Evolutionary conservation across 2,888 invertebrate species (phyloP).

Genomic region (Megalurothrips usitatus): DNA sequence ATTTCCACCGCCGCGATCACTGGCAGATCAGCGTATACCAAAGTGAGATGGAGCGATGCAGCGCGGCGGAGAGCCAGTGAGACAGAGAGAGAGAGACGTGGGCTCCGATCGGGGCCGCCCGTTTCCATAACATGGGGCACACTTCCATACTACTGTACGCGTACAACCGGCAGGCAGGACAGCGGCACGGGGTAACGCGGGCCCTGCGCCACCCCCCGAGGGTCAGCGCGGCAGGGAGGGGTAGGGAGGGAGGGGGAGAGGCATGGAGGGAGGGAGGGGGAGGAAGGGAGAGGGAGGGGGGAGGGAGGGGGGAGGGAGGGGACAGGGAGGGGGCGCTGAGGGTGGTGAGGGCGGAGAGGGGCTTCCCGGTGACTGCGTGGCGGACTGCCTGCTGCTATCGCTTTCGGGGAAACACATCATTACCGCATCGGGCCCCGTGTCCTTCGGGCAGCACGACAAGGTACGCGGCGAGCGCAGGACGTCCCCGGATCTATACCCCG

Average conservation of each 20-base stretch:
- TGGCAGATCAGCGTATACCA: too few relatives aligned
- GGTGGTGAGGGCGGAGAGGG: not conserved
- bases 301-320: too few relatives aligned
- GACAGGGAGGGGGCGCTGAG: too few relatives aligned
- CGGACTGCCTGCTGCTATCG: slow-evolving; percentile 1
- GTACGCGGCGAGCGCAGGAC: not conserved
- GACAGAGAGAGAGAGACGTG: too few relatives aligned
- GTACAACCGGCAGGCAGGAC: not conserved
- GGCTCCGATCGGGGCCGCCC: not conserved
- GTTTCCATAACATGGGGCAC: not conserved
- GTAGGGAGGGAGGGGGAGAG: too few relatives aligned
- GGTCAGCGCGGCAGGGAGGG: too few relatives aligned
- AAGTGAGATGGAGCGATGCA: too few relatives aligned
- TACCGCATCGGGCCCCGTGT: not conserved
- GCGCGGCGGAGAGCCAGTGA: too few relatives aligned
- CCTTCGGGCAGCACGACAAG: not conserved
- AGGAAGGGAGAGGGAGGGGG: too few relatives aligned
- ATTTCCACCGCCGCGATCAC: too few relatives aligned
- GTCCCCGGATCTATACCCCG: slow-evolving; percentile 1
- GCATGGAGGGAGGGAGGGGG: too few relatives aligned
- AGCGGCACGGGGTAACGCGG: not conserved
- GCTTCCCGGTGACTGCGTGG: not conserved
- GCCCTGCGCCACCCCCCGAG: not conserved
- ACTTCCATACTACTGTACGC: too few relatives aligned
- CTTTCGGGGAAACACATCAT: slow-evolving; percentile 21